Conservation (phyloP, 1,140 invertebrate species). For the Pantala flavescens region DNA sequence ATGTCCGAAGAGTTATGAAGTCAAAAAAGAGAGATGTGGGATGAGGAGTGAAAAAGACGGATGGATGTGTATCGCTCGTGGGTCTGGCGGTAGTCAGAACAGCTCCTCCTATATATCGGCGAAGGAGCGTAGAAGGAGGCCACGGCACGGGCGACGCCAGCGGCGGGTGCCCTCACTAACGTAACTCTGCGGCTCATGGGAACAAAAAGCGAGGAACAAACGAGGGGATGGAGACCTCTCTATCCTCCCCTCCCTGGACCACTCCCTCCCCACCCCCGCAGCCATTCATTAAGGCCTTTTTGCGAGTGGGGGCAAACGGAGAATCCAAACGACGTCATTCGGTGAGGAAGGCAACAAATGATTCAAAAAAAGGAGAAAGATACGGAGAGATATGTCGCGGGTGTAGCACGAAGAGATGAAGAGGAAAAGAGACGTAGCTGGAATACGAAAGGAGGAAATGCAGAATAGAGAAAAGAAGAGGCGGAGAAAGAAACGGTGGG, state of each 20-base stretch:
- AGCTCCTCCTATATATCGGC: not conserved
- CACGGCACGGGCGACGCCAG: not conserved
- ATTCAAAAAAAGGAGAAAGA: not conserved
- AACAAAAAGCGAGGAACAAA: not conserved
- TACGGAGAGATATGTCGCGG: not conserved
- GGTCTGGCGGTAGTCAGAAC: not conserved
- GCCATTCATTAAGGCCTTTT: slow-evolving; percentile 9
- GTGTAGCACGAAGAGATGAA: not conserved
- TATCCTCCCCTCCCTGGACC: not conserved
- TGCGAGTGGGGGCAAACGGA: not conserved
- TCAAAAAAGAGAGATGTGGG: not conserved
- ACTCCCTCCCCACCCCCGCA: not conserved
- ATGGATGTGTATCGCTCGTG: not conserved
- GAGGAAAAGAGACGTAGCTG: not conserved
- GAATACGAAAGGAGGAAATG: not conserved
- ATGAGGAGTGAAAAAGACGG: not conserved
- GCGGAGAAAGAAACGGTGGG: not conserved
- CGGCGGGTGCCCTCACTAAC: not conserved
- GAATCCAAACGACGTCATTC: slow-evolving; percentile 1
- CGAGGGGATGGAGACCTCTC: not conserved
- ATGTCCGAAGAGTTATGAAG: slow-evolving; percentile 6
- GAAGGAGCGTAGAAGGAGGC: not conserved
- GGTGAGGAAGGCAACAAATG: not conserved
- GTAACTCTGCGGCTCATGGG: not conserved
- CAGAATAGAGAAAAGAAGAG: not conserved